Conservation (phyloP, 1,140 invertebrate species). For the Diuraphis noxia region DNA sequence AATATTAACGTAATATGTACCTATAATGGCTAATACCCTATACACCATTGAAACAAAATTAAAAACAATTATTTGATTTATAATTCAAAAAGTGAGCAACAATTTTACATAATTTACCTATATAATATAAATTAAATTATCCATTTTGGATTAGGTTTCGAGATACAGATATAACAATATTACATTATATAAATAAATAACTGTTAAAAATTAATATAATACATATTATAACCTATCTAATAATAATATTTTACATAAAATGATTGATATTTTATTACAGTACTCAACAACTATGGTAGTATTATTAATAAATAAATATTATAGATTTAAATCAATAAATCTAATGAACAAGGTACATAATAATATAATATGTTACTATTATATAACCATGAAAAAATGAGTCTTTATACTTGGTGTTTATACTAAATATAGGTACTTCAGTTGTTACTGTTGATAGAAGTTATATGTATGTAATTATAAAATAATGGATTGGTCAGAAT, state of each 20-base stretch:
- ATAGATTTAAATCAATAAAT: neutral
- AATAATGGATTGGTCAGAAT: neutral
- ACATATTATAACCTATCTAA: no score
- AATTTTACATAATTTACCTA: no score
- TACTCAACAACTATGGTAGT: neutral
- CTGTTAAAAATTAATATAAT: no score
- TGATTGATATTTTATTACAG: no score
- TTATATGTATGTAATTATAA: neutral
- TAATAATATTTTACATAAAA: no score
- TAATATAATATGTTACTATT: no score
- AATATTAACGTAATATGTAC: neutral
- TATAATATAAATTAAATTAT: no score
- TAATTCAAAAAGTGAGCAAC: neutral
- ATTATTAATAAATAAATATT: neutral
- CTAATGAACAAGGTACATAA: no score
- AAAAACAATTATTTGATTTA: neutral
- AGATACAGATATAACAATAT: no score
- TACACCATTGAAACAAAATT: neutral
- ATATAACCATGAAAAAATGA: neutral
- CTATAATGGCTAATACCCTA: neutral
- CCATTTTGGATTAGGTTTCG: neutral
- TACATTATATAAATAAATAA: no score
- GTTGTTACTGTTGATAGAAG: neutral
- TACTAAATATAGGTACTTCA: no score
- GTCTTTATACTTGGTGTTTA: neutral